Conservation (phyloP, 2,797 vertebrate species). For the Alectoris magna region DNA sequence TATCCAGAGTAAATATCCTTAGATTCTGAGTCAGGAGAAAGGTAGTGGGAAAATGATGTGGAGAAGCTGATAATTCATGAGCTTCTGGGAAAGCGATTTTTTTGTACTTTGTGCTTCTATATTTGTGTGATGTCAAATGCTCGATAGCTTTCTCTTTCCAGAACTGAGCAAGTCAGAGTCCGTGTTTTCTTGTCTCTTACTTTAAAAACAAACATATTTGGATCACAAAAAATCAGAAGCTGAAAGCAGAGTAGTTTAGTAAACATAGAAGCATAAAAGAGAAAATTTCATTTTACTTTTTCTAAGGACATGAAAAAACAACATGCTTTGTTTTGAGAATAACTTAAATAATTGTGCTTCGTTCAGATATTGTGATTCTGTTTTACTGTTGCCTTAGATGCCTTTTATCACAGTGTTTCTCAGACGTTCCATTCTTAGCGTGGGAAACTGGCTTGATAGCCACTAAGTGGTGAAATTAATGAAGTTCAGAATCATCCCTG, state of each 20-base stretch:
- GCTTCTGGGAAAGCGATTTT: background rate
- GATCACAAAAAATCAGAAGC: background rate
- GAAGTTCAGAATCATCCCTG: background rate
- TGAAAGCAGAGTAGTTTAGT: background rate
- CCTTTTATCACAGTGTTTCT: background rate
- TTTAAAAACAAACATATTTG: background rate
- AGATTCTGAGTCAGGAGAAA: background rate
- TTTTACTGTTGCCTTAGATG: background rate
- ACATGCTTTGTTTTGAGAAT: background rate
- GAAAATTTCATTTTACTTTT: background rate
- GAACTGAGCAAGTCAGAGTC: background rate
- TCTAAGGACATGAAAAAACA: background rate
- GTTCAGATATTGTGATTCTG: background rate
- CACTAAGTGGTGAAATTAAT: background rate
- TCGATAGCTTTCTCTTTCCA: background rate
- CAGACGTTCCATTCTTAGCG: background rate
- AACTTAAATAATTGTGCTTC: background rate
- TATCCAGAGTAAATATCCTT: background rate
- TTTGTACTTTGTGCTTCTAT: background rate
- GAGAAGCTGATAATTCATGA: background rate
- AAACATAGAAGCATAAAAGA: background rate
- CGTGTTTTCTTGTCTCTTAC: background rate
- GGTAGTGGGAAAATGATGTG: background rate
- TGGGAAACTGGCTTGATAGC: background rate
- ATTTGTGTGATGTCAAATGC: background rate